These are phyloP conservation scores for Sparus aurata DNA, from an alignment of 2,797 vertebrate genomes.

Conservation along the genomic window DNA sequence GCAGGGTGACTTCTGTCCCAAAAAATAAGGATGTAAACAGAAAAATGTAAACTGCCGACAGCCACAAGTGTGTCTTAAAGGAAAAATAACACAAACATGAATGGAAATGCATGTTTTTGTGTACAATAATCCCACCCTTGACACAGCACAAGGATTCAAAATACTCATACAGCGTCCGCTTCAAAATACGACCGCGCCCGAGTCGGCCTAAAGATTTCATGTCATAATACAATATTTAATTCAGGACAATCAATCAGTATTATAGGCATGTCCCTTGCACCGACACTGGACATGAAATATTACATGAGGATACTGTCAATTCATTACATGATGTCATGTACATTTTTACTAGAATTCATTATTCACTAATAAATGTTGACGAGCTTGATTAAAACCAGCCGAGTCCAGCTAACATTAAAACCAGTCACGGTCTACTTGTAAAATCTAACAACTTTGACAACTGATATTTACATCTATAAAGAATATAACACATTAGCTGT, in stretches of 20 bases:
- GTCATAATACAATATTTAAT: constrained; percentile 48
- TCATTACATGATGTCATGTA: constrained; percentile 64
- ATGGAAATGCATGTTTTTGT: constrained; percentile 22
- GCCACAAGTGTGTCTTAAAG: constrained; percentile 7
- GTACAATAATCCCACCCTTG: background rate
- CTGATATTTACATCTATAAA: constrained; percentile 65
- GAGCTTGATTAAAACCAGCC: constrained; percentile 61
- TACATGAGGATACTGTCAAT: constrained; percentile 36
- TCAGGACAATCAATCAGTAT: constrained; percentile 22
- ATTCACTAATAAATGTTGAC: constrained; percentile 62
- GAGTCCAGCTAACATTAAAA: constrained; percentile 63
- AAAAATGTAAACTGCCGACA: constrained; percentile 49
- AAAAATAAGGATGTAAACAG: constrained; percentile 50
- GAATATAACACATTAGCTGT: constrained; percentile 20
- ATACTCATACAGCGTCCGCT: constrained; percentile 19
- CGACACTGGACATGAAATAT: constrained; percentile 42
- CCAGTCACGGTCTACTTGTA: constrained; percentile 61
- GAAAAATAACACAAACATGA: constrained; percentile 28
- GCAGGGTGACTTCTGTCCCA: constrained; percentile 24
- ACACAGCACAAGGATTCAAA: constrained; percentile 27
- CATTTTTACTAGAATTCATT: constrained; percentile 57
- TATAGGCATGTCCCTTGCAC: constrained; percentile 23
- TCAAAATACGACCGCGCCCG: constrained; percentile 25
- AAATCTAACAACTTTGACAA: constrained; percentile 48
- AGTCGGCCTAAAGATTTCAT: constrained; percentile 16